Evolutionary conservation across 2,113 vertebrate species (phyloP).

Genomic region (Paradisaea rubra): DNA sequence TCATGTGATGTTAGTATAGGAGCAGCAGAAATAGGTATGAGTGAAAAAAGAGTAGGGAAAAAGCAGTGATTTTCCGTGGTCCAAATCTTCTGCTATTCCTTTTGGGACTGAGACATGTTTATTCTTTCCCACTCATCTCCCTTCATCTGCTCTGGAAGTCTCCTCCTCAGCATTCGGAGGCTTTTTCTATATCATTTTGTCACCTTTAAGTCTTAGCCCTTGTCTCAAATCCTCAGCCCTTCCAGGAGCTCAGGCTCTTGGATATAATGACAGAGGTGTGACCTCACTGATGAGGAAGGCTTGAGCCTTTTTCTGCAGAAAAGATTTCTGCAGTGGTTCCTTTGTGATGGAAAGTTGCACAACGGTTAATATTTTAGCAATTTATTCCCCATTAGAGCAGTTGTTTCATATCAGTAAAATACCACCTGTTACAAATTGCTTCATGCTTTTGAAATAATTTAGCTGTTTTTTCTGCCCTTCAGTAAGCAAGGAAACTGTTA

Average conservation of each 20-base stretch:
- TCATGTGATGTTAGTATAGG: background rate
- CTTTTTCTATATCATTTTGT: background rate
- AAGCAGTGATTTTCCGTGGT: background rate
- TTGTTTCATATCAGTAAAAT: background rate
- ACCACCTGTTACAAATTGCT: constrained; percentile 10
- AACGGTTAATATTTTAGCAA: background rate
- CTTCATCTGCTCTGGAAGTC: background rate
- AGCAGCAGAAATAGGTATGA: background rate
- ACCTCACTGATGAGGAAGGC: background rate
- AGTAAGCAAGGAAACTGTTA: background rate
- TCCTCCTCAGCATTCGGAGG: background rate
- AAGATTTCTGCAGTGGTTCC: background rate
- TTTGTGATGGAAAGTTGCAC: background rate
- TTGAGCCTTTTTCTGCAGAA: background rate
- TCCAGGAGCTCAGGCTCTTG: background rate
- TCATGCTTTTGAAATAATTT: constrained; percentile 11
- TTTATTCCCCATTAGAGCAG: background rate
- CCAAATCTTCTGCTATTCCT: background rate
- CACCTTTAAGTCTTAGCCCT: background rate
- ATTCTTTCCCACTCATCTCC: background rate
- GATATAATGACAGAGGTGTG: background rate
- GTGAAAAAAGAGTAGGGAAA: background rate
- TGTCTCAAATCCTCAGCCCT: background rate
- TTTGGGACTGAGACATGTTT: background rate
- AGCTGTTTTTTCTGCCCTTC: background rate